Base-by-base conservation (phyloP, 2,797 vertebrate species). In the Tachyglossus aculeatus region DNA sequence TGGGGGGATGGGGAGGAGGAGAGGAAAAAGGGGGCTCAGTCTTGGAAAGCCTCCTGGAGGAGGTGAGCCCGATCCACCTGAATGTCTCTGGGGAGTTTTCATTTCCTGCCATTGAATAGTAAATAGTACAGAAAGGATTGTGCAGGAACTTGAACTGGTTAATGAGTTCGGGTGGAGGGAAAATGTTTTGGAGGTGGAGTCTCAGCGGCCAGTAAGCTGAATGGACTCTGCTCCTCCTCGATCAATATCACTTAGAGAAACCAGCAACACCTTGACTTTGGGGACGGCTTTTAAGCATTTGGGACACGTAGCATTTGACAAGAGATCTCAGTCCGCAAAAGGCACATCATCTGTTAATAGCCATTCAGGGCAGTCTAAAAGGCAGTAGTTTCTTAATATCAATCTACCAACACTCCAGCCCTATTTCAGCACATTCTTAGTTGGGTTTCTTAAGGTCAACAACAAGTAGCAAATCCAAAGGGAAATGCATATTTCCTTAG, bases 401-500 rank as follows among this genome's bases (percentile, higher is more conserved):
- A 8, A 32, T 63, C 1, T 34, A 21, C 13, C 44, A 41, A 69
- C 24, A 72, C 18, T 14, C 71, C 33, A 67, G 2, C 22, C 15
- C 15, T 25, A 11, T 41, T 80, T 67, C 19, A 68, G 41, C 15
- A 27, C 11, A 22, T 53, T 10, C 16, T 9, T 61, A 63, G 10
- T 41, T 29, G 7, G 2, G 3, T 47, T 67, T 68, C 37, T 52
- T 7, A 81, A 80, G 63, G 54, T 34, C 48, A 60, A 4, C 2
- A 43, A 74, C 31, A 71, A 70, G 21, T 3, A 70, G 12, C 12
- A 65, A 72, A 72, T 63, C 40, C 65, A 45, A 4, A 41, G 63
- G 55, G 41, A 80, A 73, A 71, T 47, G 1, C 7, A 27, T 55
- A 15, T 52, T 44, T 76, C 71, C 31, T 36, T 41, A 19, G 5